These are phyloP conservation scores for Hephaestus fuliginosus DNA, from an alignment of 2,797 vertebrate species.

Conservation along the genomic window DNA sequence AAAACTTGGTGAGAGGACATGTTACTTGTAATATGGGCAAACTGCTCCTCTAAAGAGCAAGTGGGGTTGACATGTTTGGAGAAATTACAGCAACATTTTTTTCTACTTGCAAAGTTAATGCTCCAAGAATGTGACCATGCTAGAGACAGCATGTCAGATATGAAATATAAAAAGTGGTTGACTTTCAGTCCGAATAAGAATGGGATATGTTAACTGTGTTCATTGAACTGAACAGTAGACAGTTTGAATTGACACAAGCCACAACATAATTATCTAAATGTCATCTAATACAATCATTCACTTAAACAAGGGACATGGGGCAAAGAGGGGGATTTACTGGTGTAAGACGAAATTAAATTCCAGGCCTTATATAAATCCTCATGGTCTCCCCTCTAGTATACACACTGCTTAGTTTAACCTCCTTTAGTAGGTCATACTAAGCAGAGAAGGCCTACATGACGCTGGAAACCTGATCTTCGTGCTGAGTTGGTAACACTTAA, in stretches of 20 bases:
- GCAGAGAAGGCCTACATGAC: not conserved
- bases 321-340: not conserved
- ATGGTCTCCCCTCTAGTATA: not conserved
- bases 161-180: not conserved
- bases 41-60: constrained; percentile 6
- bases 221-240: not conserved
- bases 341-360: not conserved
- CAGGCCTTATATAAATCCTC: not conserved
- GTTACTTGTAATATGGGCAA: not conserved
- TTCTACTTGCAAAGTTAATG: not conserved
- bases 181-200: not conserved
- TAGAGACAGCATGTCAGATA: not conserved
- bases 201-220: not conserved
- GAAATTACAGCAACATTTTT: not conserved
- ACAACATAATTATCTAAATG: not conserved
- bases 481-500: not conserved
- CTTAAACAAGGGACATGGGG: not conserved
- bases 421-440: not conserved
- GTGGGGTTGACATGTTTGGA: not conserved
- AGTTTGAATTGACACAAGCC: not conserved
- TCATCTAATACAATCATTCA: not conserved
- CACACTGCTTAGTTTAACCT: not conserved
- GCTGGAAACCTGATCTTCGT: not conserved
- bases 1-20: not conserved
- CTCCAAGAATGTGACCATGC: not conserved